Conservation (phyloP, 2,113 vertebrate species). For the Paradoxurus hermaphroditus region DNA sequence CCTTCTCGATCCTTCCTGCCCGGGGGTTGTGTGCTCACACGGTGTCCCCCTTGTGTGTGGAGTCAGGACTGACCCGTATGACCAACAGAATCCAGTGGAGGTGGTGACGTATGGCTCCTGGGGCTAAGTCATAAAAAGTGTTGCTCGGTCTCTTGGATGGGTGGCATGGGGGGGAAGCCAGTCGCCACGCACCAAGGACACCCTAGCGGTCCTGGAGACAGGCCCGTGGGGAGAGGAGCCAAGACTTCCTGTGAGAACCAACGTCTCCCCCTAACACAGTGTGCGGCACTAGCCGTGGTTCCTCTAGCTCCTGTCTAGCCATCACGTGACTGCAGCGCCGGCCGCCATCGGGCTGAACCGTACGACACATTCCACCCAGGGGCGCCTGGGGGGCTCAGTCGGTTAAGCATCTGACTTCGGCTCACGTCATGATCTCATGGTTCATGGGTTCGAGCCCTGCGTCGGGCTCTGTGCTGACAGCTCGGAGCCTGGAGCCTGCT, state of each 20-base stretch:
- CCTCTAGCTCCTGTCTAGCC: too few relatives aligned
- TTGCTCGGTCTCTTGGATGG: background rate
- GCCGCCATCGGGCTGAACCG: background rate
- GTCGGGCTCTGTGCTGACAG: too few relatives aligned
- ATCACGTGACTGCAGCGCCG: background rate
- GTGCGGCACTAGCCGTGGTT: background rate
- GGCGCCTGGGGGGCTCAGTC: too few relatives aligned
- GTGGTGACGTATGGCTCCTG: background rate
- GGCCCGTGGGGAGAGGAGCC: accelerated
- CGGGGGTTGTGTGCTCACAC: background rate
- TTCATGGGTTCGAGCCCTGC: too few relatives aligned
- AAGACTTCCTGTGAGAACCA: background rate
- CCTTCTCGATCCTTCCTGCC: background rate
- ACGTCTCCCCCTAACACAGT: background rate
- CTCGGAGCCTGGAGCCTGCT: too few relatives aligned
- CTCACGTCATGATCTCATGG: too few relatives aligned
- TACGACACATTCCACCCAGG: background rate
- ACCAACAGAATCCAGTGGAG: background rate
- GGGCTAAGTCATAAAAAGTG: background rate
- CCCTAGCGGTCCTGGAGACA: background rate
- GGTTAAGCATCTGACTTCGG: too few relatives aligned
- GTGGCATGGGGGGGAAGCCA: background rate
- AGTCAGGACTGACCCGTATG: background rate
- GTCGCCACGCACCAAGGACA: background rate
- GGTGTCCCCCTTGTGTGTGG: accelerated